phyloP scores from a whole-genome alignment of 2,888 invertebrate species.

The Tillus elongatus region DNA sequence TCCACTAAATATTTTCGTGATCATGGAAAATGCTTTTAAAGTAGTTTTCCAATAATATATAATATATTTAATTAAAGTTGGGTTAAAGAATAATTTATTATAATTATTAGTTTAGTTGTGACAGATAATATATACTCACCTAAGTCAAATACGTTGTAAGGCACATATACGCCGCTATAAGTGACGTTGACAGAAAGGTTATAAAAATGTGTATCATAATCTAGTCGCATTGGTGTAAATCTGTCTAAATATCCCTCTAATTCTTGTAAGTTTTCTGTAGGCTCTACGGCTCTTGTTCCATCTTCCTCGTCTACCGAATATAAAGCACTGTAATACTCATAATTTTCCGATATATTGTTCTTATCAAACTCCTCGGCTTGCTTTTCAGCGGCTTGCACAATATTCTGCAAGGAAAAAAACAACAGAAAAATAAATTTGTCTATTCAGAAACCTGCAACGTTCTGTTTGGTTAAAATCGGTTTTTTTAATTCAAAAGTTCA shows the following conservation, averaged over 20 bases:
- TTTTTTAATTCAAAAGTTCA: too few relatives aligned
- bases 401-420: slow-evolving; percentile 50
- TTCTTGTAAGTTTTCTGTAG: slow-evolving; percentile 15
- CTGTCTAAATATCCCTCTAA: slow-evolving; percentile 31
- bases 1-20: neutral
- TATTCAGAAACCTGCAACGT: too few relatives aligned
- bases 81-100: too few relatives aligned
- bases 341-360: slow-evolving; percentile 39
- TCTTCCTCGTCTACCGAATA: slow-evolving; percentile 53
- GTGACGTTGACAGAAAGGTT: slow-evolving; percentile 71
- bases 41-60: too few relatives aligned
- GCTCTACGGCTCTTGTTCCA: slow-evolving; percentile 23
- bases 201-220: slow-evolving; percentile 74
- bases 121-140: slow-evolving; percentile 43
- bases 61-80: too few relatives aligned
- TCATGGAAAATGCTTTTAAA: too few relatives aligned
- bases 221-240: slow-evolving; percentile 53
- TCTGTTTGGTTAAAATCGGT: too few relatives aligned
- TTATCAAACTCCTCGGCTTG: slow-evolving; percentile 55
- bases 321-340: slow-evolving; percentile 73
- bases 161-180: slow-evolving; percentile 84
- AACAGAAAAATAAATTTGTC: slow-evolving; percentile 10
- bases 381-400: slow-evolving; percentile 65
- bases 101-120: neutral
- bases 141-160: slow-evolving; percentile 85